These are phyloP conservation scores for Diabrotica virgifera DNA, from an alignment of 1,140 invertebrate genomes.

Conservation along the genomic window DNA sequence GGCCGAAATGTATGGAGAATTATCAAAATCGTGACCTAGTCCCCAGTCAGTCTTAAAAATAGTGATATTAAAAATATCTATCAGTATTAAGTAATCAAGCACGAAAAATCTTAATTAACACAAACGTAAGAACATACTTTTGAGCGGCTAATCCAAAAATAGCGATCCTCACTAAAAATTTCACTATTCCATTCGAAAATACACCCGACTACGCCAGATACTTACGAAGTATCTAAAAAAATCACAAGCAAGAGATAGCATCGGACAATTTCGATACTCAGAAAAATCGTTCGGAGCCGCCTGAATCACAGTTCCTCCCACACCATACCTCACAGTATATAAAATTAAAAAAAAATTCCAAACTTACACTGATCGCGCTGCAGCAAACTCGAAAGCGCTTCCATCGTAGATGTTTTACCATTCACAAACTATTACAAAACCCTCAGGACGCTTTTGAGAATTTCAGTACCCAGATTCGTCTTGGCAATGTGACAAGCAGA, in stretches of 20 bases:
- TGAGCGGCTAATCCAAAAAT: too few species aligned
- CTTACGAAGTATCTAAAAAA: background rate
- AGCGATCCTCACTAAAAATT: background rate
- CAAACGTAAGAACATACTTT: too few species aligned
- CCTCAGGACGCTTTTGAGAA: background rate
- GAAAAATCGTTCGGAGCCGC: background rate
- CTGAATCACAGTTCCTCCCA: background rate
- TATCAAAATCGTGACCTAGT: too few species aligned
- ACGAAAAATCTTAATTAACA: too few species aligned
- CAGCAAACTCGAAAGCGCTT: background rate
- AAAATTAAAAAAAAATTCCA: conserved; percentile 9
- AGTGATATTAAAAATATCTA: too few species aligned
- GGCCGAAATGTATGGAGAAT: too few species aligned
- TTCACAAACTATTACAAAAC: conserved; percentile 4
- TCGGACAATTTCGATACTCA: background rate
- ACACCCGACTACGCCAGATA: background rate
- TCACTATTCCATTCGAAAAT: background rate
- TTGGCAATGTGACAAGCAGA: conserved; percentile 8
- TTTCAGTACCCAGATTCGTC: conserved; percentile 7
- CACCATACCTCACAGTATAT: background rate
- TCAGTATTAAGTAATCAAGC: too few species aligned
- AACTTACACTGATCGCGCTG: conserved; percentile 14
- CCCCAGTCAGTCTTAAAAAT: too few species aligned
- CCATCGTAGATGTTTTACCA: background rate
- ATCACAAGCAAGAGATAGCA: background rate